A percentile compares a stretch with the other conserved stretches of the same genome.
phyloP scores from a whole-genome alignment of 2,797 vertebrate species.

The Epinephelus malabaricus region DNA sequence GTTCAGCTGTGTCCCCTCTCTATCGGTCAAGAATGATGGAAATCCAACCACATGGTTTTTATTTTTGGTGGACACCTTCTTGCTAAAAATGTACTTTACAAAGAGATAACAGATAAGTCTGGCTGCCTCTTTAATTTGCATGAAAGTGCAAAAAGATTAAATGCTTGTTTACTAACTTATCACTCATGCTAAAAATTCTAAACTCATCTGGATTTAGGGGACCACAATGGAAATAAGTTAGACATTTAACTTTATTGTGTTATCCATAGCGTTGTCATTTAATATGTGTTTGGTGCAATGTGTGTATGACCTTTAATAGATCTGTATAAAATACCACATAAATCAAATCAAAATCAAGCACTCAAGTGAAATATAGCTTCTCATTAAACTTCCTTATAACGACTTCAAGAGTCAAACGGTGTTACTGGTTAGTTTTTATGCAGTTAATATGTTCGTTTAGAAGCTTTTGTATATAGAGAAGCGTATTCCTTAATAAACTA shows the following conservation, averaged over 20 bases:
- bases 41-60: background rate
- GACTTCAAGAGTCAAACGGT: background rate
- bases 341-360: background rate
- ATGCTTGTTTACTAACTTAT: constrained; percentile 7
- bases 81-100: background rate
- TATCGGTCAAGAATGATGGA: too few species aligned
- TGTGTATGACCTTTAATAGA: too few species aligned
- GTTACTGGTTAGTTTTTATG: background rate
- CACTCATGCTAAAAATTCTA: too few species aligned
- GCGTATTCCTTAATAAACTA: background rate
- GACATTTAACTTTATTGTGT: too few species aligned
- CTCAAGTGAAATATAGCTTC: background rate
- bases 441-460: background rate
- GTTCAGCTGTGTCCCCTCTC: too few species aligned
- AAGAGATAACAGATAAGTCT: background rate
- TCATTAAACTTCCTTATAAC: background rate
- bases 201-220: background rate
- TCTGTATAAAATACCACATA: too few species aligned
- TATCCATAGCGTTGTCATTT: too few species aligned
- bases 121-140: background rate
- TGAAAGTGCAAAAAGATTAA: constrained; percentile 5
- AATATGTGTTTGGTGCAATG: background rate
- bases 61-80: background rate
- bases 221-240: too few species aligned
- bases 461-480: background rate